Base-by-base conservation (phyloP, 1,140 invertebrate genomes). In the Acromyrmex echinatior region DNA sequence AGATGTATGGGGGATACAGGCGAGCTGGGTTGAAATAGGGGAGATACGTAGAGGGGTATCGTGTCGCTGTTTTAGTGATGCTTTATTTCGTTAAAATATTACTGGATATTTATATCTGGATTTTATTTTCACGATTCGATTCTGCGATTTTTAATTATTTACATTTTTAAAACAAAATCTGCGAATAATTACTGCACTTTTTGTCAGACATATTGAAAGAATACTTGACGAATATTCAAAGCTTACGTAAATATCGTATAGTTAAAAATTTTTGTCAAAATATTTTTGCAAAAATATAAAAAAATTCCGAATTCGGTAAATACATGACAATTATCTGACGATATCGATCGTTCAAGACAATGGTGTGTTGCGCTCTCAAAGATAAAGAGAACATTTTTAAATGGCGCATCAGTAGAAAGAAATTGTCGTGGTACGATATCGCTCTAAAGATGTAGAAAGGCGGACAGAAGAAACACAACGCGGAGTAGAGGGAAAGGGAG, bases 311-410 rank as follows among this genome's bases (percentile, higher is more conserved):
- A 49, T 58, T 73, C 39, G 12, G 2, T 28, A 56, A 58, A 16
- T 60, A 16, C 3, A 28, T 14, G 31, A 35, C 31, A 74, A 39
- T 58, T 31, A n/a, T 71, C 16, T 14, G 56, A 65, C 70, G 51
- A 53, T 90, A 89, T 90, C 60, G 85, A 90, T 90, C 77, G 77
- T 56, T 90, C 12, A 28, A 58, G 35, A 18, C 62, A 86, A 86
- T 60, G 31, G 56, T 39, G 53, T 56, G 16, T 66, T 45, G 53
- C 12, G n/a, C 49, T 51, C 45, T 77, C 14, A 3, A 51, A 73
- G 12, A 62, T 77, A 56, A 60, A 53, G 70, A 35, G 45, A 89
- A 87, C 70, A 74, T 89, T 89, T 53, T 18, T 80, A 82, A 90
- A 82, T 87, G 18, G 56, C 49, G n/a, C 60, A 45, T 31, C 9